Base-by-base conservation (phyloP, 1,140 invertebrate species). In the Ooceraea biroi region DNA sequence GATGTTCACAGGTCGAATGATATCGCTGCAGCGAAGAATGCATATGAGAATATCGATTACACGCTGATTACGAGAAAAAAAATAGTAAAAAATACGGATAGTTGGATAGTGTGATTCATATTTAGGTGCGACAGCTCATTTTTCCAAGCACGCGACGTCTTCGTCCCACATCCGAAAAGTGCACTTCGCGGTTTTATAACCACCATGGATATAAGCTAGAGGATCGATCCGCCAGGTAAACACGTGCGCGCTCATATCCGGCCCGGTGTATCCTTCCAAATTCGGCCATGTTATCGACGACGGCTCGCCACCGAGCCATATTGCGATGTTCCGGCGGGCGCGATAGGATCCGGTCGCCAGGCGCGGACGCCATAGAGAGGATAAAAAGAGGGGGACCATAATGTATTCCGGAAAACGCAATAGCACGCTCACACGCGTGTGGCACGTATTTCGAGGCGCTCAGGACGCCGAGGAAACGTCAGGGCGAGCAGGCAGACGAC, bases 201-300 rank as follows among this genome's bases (percentile, higher is more conserved):
- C 57, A 44, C 36, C 58, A 22, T 58, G 73, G 44, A 57, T 78
- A 78, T 68, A 55, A 78, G 55, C 36, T 50, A 10, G 63, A 46
- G 36, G 36, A 80, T 80, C 76, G 63, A 78, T 78, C 48, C 30
- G 52, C 17, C 76, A 80, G 65, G 76, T 80, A 80, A 80, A 80
- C 76, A 80, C 65, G 50, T 68, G 63, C 63, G 63, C 30, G 48
- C 36, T 80, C 76, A 80, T 69, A 80, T 80, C 63, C 76, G 57
- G 57, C 57, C 55, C 57, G 27, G 44, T 57, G 48, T 57, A 55
- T 78, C 63, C 36, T 78, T 69, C 50, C 27, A 57, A 78, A 78
- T 78, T 78, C 22, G 36, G 50, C 76, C 55, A 55, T 78, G 48
- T 78, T 78, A 78, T 55, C 61, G 48, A 44, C n/a, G 27, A 19